Percentiles rank a stretch among this genome's conserved stretches.
phyloP scores from a whole-genome alignment of 2,888 invertebrate species.

The Epsilonema sp. region DNA sequence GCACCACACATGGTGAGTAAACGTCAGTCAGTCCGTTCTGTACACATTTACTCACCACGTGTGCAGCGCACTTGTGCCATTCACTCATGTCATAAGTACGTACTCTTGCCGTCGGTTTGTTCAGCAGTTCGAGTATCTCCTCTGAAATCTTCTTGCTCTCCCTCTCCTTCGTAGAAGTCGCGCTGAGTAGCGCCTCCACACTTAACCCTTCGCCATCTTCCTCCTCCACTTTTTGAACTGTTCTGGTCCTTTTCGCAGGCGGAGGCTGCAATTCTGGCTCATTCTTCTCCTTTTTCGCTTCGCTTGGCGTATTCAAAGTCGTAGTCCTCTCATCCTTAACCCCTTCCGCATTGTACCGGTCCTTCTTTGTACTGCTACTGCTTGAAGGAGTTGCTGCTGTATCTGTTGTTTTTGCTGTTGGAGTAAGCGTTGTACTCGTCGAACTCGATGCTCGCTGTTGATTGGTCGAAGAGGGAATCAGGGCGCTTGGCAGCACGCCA shows the following conservation, averaged over 20 bases:
- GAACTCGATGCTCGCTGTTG: not conserved
- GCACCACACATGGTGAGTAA: no score
- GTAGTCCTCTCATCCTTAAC: not conserved
- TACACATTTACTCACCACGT: no score
- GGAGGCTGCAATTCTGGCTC: not conserved
- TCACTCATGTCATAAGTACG: constrained; percentile 7
- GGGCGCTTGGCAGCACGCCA: constrained; percentile 12
- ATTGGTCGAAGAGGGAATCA: no score
- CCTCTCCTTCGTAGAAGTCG: constrained; percentile 81
- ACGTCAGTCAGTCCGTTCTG: no score
- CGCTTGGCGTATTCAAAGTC: not conserved
- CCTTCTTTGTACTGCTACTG: no score
- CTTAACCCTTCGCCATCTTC: constrained; percentile 29
- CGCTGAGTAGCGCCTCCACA: constrained; percentile 54
- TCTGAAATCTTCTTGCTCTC: constrained; percentile 85
- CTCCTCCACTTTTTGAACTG: constrained; percentile 30
- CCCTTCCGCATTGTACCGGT: not conserved
- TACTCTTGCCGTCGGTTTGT: constrained; percentile 86
- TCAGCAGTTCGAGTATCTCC: constrained; percentile 75
- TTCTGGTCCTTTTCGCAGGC: constrained; percentile 5
- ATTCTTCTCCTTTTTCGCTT: not conserved
- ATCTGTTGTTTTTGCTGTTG: no score
- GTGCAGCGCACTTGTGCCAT: no score
- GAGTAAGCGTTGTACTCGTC: no score
- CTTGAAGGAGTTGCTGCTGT: no score